A percentile compares a stretch with the other conserved stretches of the same genome.
phyloP scores from a whole-genome alignment of 2,113 vertebrate species.

The Gallinago jamesoni region DNA sequence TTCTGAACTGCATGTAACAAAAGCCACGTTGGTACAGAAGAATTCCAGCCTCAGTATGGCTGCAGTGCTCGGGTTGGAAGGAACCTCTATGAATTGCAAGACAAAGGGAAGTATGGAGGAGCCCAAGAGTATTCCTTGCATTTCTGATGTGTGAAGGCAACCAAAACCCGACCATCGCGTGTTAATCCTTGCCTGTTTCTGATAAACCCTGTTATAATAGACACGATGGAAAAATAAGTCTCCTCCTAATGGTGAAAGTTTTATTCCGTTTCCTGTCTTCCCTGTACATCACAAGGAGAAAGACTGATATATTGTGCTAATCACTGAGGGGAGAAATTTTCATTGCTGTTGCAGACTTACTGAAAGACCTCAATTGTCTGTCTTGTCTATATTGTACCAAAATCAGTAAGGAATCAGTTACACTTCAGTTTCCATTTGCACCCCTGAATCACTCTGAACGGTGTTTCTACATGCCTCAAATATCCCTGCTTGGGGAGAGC shows the following conservation, averaged over 20 bases:
- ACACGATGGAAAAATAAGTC: neutral
- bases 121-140: neutral
- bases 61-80: neutral
- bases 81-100: neutral
- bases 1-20: neutral
- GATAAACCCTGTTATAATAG: neutral
- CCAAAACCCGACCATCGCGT: fast-evolving
- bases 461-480: neutral
- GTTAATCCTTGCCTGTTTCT: neutral
- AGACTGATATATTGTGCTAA: neutral
- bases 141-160: neutral
- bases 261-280: neutral
- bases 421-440: neutral
- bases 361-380: neutral
- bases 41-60: neutral
- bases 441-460: neutral
- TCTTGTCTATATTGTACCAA: neutral
- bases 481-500: neutral
- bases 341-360: neutral
- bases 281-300: neutral
- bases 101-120: neutral
- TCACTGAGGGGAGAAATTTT: neutral
- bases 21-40: neutral
- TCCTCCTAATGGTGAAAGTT: neutral
- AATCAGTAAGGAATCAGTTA: neutral